A percentile compares a stretch with the other conserved stretches of the same genome.
These are phyloP conservation scores for Drosophila algonquin DNA, from an alignment of 2,888 invertebrate genomes.

Conservation along the genomic window DNA sequence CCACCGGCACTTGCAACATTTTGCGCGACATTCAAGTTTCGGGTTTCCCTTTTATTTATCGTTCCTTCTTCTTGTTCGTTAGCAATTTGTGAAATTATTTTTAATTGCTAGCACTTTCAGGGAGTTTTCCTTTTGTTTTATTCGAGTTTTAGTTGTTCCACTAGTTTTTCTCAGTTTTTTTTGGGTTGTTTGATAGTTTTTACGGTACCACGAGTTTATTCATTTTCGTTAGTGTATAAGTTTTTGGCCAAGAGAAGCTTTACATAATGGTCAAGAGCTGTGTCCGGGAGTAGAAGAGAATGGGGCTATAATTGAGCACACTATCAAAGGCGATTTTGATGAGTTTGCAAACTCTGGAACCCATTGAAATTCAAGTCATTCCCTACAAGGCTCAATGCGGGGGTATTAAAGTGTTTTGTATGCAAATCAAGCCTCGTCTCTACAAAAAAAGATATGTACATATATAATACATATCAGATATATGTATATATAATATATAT, in stretches of 20 bases:
- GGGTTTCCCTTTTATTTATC: constrained; percentile 26
- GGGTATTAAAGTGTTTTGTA: constrained; percentile 58
- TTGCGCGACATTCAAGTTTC: constrained; percentile 68
- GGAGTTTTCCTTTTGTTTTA: constrained; percentile 44
- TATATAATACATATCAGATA: constrained; percentile 9
- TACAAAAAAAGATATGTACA: constrained; percentile 25
- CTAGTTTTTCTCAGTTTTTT: constrained; percentile 39
- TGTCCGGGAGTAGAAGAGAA: background rate
- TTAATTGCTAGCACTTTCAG: constrained; percentile 65
- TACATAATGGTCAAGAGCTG: constrained; percentile 72
- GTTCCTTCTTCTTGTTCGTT: constrained; percentile 34
- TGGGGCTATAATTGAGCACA: background rate
- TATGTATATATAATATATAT: constrained; percentile 12
- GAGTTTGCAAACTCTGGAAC: constrained; percentile 50
- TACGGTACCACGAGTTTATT: constrained; percentile 78
- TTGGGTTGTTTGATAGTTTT: constrained; percentile 31
- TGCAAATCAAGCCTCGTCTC: constrained; percentile 57
- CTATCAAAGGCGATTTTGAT: constrained; percentile 46
- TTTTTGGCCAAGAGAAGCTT: constrained; percentile 51
- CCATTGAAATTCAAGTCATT: constrained; percentile 59
- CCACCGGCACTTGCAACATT: constrained; percentile 77
- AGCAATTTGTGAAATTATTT: constrained; percentile 56
- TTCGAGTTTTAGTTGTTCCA: constrained; percentile 27
- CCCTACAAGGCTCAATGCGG: constrained; percentile 25
- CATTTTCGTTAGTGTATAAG: constrained; percentile 58